These are phyloP conservation scores for Coboldia fuscipes DNA, from an alignment of 1,140 invertebrate genomes.

Conservation along the genomic window DNA sequence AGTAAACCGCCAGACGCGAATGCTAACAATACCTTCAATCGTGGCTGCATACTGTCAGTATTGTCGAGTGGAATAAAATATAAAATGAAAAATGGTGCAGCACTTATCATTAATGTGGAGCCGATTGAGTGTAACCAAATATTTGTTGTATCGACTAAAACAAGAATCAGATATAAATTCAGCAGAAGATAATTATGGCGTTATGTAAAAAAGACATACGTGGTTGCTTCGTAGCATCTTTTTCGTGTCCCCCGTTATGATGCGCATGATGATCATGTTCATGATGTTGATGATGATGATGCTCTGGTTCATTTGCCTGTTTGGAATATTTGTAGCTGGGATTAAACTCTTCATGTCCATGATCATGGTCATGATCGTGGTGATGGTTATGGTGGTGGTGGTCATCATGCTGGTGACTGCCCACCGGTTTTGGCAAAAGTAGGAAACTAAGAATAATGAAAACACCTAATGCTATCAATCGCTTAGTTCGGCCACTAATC, in stretches of 20 bases:
- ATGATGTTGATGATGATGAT: slow-evolving; percentile 6
- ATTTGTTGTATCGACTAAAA: slow-evolving; percentile 18
- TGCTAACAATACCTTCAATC: slow-evolving; percentile 63
- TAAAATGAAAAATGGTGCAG: slow-evolving; percentile 82
- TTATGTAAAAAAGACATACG: not conserved
- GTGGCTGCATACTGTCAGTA: slow-evolving; percentile 54
- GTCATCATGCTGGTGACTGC: slow-evolving; percentile 14
- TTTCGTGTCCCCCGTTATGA: not conserved
- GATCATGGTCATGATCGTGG: slow-evolving; percentile 9
- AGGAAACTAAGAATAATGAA: too few relatives aligned
- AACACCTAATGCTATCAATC: too few relatives aligned
- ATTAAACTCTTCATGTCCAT: slow-evolving; percentile 5
- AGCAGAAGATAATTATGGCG: not conserved
- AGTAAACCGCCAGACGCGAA: slow-evolving; percentile 89
- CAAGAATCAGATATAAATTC: not conserved
- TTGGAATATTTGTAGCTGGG: slow-evolving; percentile 49
- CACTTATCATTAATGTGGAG: slow-evolving; percentile 81
- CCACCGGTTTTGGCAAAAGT: too few relatives aligned
- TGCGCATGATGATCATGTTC: slow-evolving; percentile 4
- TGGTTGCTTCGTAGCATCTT: slow-evolving; percentile 1
- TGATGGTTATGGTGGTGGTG: slow-evolving; percentile 11
- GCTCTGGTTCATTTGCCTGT: slow-evolving; percentile 33
- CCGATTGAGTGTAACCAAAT: slow-evolving; percentile 66
- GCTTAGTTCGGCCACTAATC: too few relatives aligned
- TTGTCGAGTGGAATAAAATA: slow-evolving; percentile 87